These are phyloP conservation scores for Cancer borealis DNA, from an alignment of 2,888 invertebrate genomes.

Conservation along the genomic window DNA sequence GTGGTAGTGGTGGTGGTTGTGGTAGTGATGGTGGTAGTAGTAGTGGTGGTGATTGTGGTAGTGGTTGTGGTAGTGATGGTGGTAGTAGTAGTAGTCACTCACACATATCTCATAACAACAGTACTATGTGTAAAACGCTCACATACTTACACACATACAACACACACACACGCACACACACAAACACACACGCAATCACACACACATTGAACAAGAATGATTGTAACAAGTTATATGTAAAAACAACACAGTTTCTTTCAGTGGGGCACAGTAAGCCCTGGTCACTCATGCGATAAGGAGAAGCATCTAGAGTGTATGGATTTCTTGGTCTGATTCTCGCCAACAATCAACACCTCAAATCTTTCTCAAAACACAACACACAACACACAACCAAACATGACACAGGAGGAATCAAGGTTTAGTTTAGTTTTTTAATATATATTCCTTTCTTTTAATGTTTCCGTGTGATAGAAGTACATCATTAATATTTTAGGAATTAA, in stretches of 20 bases:
- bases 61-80: not conserved
- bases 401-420: not conserved
- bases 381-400: not conserved
- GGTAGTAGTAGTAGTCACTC: not conserved
- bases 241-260: conserved; percentile 16
- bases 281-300: not conserved
- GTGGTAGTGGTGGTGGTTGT: too few species aligned
- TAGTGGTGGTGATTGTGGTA: not conserved
- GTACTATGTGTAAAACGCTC: not conserved
- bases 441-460: not conserved
- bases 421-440: not conserved
- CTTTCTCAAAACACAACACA: not conserved
- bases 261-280: not conserved
- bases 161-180: conserved; percentile 21
- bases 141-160: not conserved
- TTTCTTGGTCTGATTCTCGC: not conserved
- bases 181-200: not conserved
- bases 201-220: conserved; percentile 44
- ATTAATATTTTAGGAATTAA: conserved; percentile 4
- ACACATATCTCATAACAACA: not conserved
- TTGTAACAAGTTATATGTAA: conserved; percentile 41
- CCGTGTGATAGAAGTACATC: not conserved
- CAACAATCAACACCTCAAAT: not conserved
- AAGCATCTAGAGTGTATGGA: not conserved
- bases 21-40: not conserved